Base-by-base conservation (phyloP, 2,888 invertebrate genomes). In the Psylliodes chrysocephalus region DNA sequence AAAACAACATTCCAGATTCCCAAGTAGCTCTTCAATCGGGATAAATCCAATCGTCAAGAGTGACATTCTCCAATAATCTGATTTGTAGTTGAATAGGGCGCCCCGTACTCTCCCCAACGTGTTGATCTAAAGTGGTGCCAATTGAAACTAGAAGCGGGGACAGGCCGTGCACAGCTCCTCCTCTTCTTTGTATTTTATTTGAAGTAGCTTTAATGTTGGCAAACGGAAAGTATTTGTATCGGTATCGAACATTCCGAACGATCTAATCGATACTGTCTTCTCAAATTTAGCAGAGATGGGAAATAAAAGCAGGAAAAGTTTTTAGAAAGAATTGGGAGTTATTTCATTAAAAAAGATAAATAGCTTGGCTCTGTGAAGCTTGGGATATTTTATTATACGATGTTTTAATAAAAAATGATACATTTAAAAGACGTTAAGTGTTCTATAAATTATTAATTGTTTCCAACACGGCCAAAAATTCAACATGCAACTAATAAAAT, bases 141-240 rank as follows among this genome's bases (percentile, higher is more conserved):
- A 68, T 70, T 64, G 59, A 65, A 56, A 35, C 56, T 56, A 61
- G 64, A 66, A 70, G 59, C 49, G 57, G 66, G 38, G 54, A 38
- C 40, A 33, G 42, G 25, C 60, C 49, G 18, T 33, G 38, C 25
- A 46, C 19, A 62, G 64, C 46, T 66, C 68, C 70, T 65, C 71
- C 71, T 61, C 68, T 72, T 71, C 72, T 71, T 71, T 71, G 72
- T 72, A 66, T 47, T 57, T 63, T 57, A 61, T 64, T 66, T 68
- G 63, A 61, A 68, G 62, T 59, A 46, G 46, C 22, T 46, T 46
- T 25, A 46, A 46, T 46, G 18, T 25, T 25, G n/a, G 19, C 46
- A 10, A 10, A 15, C 17, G 7, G 44, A 18, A 44, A 44, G 18
- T 12, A 44, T 10, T 44, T 44, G 44, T 44, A 44, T 44, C 18